phyloP scores from a whole-genome alignment of 53 echinoderm and acorn worm genomes.

The Pentamera pediparva region DNA sequence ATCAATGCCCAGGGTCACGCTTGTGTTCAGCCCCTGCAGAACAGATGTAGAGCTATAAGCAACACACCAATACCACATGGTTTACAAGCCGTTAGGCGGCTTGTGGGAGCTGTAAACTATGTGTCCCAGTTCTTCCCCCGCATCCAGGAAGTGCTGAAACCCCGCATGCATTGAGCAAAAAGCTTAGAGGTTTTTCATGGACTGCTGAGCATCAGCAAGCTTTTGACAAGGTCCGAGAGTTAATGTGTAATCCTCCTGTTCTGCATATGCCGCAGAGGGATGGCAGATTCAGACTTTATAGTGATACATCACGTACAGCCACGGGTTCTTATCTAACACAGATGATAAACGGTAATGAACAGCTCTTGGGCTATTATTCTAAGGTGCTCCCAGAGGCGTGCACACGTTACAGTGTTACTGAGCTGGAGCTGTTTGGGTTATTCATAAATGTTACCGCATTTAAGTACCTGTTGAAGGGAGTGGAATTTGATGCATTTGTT shows the following conservation, averaged over 20 bases:
- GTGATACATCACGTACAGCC: slow-evolving; percentile 21
- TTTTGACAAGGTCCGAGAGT: too few relatives aligned
- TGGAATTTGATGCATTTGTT: too few relatives aligned
- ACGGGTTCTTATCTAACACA: slow-evolving; percentile 34
- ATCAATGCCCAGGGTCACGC: background rate
- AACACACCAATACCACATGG: slow-evolving; percentile 6
- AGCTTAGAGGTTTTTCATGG: too few relatives aligned
- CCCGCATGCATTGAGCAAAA: too few relatives aligned
- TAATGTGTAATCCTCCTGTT: too few relatives aligned
- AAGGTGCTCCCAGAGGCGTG: slow-evolving; percentile 31
- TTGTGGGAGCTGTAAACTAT: background rate
- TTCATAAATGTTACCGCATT: slow-evolving; percentile 6
- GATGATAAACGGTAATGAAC: background rate
- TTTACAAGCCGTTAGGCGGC: background rate
- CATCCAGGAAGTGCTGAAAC: too few relatives aligned
- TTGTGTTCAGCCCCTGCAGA: background rate
- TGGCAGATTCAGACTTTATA: slow-evolving; percentile 19
- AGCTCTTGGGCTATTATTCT: slow-evolving; percentile 23
- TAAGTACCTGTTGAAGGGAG: slow-evolving; percentile 1
- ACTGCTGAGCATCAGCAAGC: too few relatives aligned
- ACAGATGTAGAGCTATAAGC: background rate
- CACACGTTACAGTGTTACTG: slow-evolving; percentile 1
- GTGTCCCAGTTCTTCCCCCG: background rate
- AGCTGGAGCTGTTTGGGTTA: background rate
- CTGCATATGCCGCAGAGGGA: background rate